Percentiles rank a stretch among this genome's conserved stretches.
These are phyloP conservation scores for Phalanger gymnotis DNA, from an alignment of 2,797 vertebrate genomes.

Conservation along the genomic window DNA sequence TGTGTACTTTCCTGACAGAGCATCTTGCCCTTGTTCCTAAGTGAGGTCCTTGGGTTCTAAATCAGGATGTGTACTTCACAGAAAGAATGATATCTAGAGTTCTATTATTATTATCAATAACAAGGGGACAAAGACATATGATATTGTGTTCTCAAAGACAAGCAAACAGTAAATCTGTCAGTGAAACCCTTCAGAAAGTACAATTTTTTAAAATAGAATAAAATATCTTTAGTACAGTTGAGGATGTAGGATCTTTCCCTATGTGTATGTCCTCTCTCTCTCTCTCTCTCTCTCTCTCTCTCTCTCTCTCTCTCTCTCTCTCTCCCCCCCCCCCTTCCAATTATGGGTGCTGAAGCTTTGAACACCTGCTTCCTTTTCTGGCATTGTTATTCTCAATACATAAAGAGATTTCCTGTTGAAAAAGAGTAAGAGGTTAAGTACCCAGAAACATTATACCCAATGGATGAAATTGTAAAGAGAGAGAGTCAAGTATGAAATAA, in stretches of 20 bases:
- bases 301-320: background rate
- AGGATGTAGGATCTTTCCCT: background rate
- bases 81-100: background rate
- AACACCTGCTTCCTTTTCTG: constrained; percentile 71
- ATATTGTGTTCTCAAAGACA: constrained; percentile 24
- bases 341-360: constrained; percentile 57
- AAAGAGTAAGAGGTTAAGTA: constrained; percentile 68
- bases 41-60: constrained; percentile 7
- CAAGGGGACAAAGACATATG: constrained; percentile 7
- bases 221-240: constrained; percentile 3
- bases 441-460: constrained; percentile 59
- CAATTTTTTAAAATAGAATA: constrained; percentile 12
- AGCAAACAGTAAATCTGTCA: constrained; percentile 53
- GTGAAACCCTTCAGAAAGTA: constrained; percentile 36
- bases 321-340: background rate
- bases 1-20: constrained; percentile 6
- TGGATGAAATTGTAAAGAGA: constrained; percentile 50
- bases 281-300: background rate
- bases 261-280: background rate
- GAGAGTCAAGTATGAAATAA: constrained; percentile 65
- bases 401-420: constrained; percentile 64
- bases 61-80: constrained; percentile 29
- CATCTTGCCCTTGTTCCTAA: constrained; percentile 20
- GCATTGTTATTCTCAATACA: constrained; percentile 63
- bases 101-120: constrained; percentile 59